Conservation (phyloP, 2,888 invertebrate genomes). For the Leptopilina drosophilae region DNA sequence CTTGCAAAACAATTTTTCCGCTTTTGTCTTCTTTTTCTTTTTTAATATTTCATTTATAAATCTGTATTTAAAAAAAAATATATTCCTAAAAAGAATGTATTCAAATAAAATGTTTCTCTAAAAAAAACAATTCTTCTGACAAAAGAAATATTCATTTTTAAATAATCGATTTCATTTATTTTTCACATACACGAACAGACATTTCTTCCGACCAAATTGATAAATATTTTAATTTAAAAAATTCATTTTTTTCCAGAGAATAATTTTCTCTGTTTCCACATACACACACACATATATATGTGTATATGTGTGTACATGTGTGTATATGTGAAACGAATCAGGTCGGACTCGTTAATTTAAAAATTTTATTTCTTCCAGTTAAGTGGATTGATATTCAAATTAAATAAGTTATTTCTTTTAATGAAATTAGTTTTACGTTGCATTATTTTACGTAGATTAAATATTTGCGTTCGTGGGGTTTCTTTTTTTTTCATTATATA, state of each 20-base stretch:
- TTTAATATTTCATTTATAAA: too few relatives aligned
- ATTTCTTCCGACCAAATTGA: background rate
- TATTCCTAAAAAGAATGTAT: background rate
- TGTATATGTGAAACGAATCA: background rate
- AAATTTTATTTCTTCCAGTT: slow-evolving; percentile 1
- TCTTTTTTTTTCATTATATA: too few relatives aligned
- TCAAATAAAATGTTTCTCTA: background rate
- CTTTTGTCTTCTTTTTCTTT: too few relatives aligned
- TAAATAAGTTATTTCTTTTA: slow-evolving; percentile 2
- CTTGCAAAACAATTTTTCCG: too few relatives aligned
- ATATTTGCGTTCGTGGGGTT: too few relatives aligned
- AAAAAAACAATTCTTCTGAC: too few relatives aligned
- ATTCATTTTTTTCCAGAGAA: background rate
- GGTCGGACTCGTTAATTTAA: slow-evolving; percentile 8
- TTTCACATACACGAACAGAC: too few relatives aligned
- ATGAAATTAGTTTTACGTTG: too few relatives aligned
- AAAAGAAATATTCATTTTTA: too few relatives aligned
- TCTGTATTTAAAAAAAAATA: background rate
- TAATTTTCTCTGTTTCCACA: background rate
- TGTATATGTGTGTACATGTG: background rate
- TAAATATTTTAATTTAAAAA: background rate
- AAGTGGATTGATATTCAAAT: slow-evolving; percentile 1
- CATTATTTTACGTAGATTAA: too few relatives aligned
- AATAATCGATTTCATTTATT: too few relatives aligned
- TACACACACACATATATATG: too few relatives aligned